Evolutionary conservation across 2,113 vertebrate genomes (phyloP), one percentile per base, ranked within the genome.

Genomic region (Corythornis cristatus): DNA sequence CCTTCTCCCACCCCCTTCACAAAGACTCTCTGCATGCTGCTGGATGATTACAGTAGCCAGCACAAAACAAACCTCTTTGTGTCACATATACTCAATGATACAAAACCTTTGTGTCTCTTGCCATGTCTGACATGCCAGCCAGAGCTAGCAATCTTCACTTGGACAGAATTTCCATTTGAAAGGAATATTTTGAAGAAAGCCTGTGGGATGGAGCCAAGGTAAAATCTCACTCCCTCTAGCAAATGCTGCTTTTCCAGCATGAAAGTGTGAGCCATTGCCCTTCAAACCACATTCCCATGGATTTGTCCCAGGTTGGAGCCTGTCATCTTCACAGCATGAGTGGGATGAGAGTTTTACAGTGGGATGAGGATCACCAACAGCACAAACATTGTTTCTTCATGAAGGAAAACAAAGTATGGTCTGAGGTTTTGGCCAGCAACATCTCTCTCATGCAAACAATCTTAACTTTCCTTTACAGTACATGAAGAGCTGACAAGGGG

Each of bases 101-200:
- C 54, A 83, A 75, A 73, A 50, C 28, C 74, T 86, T 76, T 92
- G 66, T 89, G 78, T 75, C 62, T 48, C 79, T 79, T 72, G 85
- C 89, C 42, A 3, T 6, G 82, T 84, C 71, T 93, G 93, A 90
- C 86, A 51, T 31, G 81, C 62, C 93, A 94, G 71, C 64, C 81
- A 66, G 84, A n/a, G 58, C 71, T 43, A 70, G 82, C 81, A 87
- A 73, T 95, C 95, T 93, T 96, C 94, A 65, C 89, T 93, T 87
- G 89, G 94, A 86, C 93, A 53, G 43, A 82, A 95, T 93, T 96
- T 92, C 86, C 94, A 91, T 93, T 81, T 94, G 95, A 96, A 96
- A 95, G n/a, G 81, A 86, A 80, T 73, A 74, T 70, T 92, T 29
- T 80, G 84, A 95, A 93, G 93, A 85, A 85, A 95, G 81, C 51